Evolutionary conservation across 2,888 invertebrate species (phyloP), one percentile per base, ranked within the genome.

Genomic region (Argyra leucocephala): DNA sequence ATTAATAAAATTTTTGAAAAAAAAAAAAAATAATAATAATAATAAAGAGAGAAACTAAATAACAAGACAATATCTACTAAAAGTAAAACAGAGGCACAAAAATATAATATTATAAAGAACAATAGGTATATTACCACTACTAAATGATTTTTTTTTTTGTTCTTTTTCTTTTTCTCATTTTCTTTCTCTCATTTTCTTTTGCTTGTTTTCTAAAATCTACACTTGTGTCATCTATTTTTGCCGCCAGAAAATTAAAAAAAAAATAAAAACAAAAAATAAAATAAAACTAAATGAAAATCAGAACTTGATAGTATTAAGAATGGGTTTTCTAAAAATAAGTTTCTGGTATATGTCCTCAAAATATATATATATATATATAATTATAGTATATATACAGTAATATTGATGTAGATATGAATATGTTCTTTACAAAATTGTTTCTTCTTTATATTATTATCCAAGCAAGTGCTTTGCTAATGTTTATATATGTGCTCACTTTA

Each of bases 201-300:
- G 48, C n/a, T n/a, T n/a, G n/a, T n/a, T n/a, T n/a, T n/a, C n/a
- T n/a, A 15, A 48, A 48, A 48, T n/a, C 48, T 48, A 48, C 48
- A 48, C 48, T 48, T 48, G 48, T 48, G 48, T 18, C 48, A 48
- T 48, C 48, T 48, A 48, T 48, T 48, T 48, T 48, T 48, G 48
- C 48, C 48, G 48, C 48, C 48, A 48, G 18, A 48, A 48, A 18
- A 15, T 48, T 31, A 31, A 7, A 31, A 31, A 31, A 31, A 31
- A 7, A n/a, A 48, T 37, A 48, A 48, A n/a, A 48, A n/a, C 48
- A 48, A 5, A 48, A 18, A 48, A 18, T 48, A 18, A 48, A n/a
- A 48, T 5, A 48, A 31, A 48, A 48, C 3, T 15, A 37, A 9
- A 37, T 37, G 10, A 48, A 48, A 48, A 48, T 48, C 48, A 48